Base-by-base conservation (phyloP, 2,797 vertebrate species). In the Lagocephalus sceleratus region DNA sequence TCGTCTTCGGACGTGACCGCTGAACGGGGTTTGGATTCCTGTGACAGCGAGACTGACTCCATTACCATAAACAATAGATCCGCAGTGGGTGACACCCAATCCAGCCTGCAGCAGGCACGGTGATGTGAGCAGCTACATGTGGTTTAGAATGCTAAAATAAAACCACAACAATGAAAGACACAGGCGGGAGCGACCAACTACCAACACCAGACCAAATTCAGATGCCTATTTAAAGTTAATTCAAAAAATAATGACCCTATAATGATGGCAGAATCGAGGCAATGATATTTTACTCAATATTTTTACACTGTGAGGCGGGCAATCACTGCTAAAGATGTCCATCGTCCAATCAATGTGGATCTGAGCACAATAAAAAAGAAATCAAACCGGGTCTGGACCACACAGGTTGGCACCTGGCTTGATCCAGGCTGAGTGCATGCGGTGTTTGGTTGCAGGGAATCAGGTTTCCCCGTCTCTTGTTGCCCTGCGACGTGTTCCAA, bases 381-480 rank as follows among this genome's bases (percentile, higher is more conserved):
- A 85, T 63, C 59, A 66, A 81, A 57, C 63, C 49, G 61, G 51
- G 52, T 68, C 43, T n/a, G 51, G 62, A 26, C 25, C 9, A 16
- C 40, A n/a, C 54, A 47, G 19, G 16, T 56, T 32, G 85, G 80
- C 77, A 89, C 65, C 56, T 52, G n/a, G n/a, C n/a, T n/a, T n/a
- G 82, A 88, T 63, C 72, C 73, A 58, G 57, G 63, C 72, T 49
- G 54, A 70, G 54, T 55, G 54, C 39, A 2, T 38, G 29, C 17
- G 38, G 68, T 62, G 72, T 88, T 83, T 57, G 48, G 82, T 91
- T 86, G 76, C 87, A 76, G 69, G 68, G 61, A 63, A 22, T 75
- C 61, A 35, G 3, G 58, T 85, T 85, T 71, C 61, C 26, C 56
- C 44, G 51, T 54, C 52, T 56, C 26, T 19, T 35, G 12, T 10